A percentile compares a stretch with the other conserved stretches of the same genome.
phyloP scores from a whole-genome alignment of 1,140 invertebrate genomes.

The Diachasmimorpha longicaudata region DNA sequence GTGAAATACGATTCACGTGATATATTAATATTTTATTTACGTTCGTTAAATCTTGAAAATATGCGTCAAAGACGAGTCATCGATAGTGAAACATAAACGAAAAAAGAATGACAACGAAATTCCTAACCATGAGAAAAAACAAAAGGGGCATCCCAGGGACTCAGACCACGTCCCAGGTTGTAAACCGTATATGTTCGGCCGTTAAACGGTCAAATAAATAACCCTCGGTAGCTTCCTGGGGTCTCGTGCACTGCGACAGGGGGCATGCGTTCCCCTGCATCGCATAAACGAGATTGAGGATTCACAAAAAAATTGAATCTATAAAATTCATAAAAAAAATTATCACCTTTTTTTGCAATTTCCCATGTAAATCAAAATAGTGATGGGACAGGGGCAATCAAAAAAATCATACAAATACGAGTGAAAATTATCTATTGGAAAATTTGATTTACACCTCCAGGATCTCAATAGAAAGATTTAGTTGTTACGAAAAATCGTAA shows the following conservation, averaged over 20 bases:
- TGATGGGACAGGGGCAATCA: no score
- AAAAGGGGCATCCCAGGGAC: neutral
- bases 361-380: neutral
- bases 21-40: neutral
- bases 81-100: neutral
- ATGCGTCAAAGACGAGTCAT: neutral
- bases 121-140: conserved; percentile 1
- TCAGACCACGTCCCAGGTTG: conserved; percentile 4
- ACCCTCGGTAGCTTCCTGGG: conserved; percentile 31
- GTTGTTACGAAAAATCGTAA: no score
- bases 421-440: no score
- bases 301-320: conserved; percentile 36
- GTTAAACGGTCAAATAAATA: conserved; percentile 46
- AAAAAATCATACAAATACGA: no score
- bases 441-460: no score
- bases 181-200: conserved; percentile 31
- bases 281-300: conserved; percentile 12
- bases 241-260: conserved; percentile 24
- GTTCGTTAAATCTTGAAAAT: conserved; percentile 2
- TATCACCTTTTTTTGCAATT: neutral
- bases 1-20: neutral
- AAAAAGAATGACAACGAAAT: neutral
- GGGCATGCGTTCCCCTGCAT: conserved; percentile 29
- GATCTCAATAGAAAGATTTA: no score
- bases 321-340: conserved; percentile 22